phyloP scores from a whole-genome alignment of 2,113 vertebrate species.

The Dipodomys merriami region DNA sequence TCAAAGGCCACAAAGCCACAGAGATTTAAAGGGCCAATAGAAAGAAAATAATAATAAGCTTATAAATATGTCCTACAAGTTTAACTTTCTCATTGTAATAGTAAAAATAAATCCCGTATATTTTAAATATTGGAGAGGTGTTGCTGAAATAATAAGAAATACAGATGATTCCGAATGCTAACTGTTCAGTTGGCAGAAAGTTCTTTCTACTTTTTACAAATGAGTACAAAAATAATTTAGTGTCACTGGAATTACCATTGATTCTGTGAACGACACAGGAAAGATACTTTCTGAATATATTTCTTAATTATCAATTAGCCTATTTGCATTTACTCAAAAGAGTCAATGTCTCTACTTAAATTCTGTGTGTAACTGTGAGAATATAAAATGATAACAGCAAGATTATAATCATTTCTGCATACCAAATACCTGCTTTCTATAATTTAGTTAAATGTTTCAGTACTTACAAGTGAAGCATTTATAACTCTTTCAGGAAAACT shows the following conservation, averaged over 20 bases:
- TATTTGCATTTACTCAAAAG: not conserved
- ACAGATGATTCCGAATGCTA: not conserved
- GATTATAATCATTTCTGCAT: not conserved
- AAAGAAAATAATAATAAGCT: not conserved
- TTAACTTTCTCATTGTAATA: not conserved
- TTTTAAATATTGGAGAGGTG: not conserved
- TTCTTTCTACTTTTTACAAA: not conserved
- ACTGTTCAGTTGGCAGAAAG: not conserved
- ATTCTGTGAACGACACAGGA: not conserved
- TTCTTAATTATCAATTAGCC: not conserved
- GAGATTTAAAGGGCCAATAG: not conserved
- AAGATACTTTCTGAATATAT: not conserved
- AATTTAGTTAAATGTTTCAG: not conserved
- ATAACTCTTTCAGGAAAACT: not conserved
- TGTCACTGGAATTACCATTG: not conserved
- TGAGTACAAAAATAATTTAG: constrained; percentile 13
- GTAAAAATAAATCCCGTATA: not conserved
- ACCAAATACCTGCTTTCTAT: not conserved
- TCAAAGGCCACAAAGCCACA: not conserved
- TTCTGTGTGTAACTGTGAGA: not conserved
- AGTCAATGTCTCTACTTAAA: not conserved
- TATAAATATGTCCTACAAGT: not conserved
- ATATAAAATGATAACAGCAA: not conserved
- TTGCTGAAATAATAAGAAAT: constrained; percentile 1
- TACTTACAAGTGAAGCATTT: not conserved